These are phyloP conservation scores for Aphaenogaster ashmeadi DNA, from an alignment of 1,140 invertebrate genomes.

Conservation along the genomic window DNA sequence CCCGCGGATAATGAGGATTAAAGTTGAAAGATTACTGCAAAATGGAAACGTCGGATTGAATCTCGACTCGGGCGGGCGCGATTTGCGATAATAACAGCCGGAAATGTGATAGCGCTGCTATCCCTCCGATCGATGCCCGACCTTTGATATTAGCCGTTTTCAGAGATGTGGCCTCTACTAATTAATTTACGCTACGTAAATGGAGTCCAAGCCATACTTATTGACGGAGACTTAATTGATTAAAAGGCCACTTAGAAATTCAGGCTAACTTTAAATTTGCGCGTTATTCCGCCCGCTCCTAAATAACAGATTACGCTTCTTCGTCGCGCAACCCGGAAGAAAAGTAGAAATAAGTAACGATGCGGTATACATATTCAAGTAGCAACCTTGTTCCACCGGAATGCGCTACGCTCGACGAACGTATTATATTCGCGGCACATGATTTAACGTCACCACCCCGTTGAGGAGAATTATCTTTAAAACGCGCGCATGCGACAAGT, in stretches of 20 bases:
- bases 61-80: neutral
- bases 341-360: constrained; percentile 47
- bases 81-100: constrained; percentile 25
- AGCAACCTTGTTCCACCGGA: constrained; percentile 15
- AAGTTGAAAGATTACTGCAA: constrained; percentile 49
- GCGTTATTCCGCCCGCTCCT: neutral
- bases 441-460: constrained; percentile 55
- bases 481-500: neutral
- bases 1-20: constrained; percentile 54
- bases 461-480: constrained; percentile 57
- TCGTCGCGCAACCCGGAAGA: neutral
- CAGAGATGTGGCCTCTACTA: neutral
- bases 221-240: neutral
- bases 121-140: neutral
- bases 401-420: constrained; percentile 2
- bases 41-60: constrained; percentile 50
- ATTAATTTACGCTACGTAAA: constrained; percentile 13
- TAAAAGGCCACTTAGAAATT: neutral
- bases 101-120: constrained; percentile 9
- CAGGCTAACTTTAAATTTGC: constrained; percentile 7
- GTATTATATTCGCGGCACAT: constrained; percentile 45
- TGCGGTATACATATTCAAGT: constrained; percentile 36
- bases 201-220: neutral
- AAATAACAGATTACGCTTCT: constrained; percentile 28
- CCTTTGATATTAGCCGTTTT: neutral